Evolutionary conservation across 2,888 invertebrate genomes (phyloP).

Genomic region (Nephrotoma appendiculata): DNA sequence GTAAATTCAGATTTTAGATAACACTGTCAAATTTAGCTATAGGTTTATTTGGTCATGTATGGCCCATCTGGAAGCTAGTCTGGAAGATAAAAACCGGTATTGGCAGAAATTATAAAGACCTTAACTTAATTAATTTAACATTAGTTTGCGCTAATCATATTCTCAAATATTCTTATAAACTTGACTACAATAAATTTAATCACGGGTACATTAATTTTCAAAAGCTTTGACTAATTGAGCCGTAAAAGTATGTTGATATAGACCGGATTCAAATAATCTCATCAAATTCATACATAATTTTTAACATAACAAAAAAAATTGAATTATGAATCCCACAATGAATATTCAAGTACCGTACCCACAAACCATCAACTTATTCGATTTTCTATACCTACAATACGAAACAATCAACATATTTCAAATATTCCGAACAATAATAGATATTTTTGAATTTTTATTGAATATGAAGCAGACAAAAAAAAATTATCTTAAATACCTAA

Average conservation of each 20-base stretch:
- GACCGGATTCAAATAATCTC: background rate
- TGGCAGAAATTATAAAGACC: too few species aligned
- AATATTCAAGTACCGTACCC: background rate
- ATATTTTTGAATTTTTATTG: background rate
- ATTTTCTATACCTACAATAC: background rate
- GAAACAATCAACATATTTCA: background rate
- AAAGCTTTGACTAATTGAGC: background rate
- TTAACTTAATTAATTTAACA: too few species aligned
- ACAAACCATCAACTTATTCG: background rate
- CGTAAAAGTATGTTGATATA: background rate
- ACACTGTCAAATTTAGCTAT: too few species aligned
- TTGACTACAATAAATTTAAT: too few species aligned
- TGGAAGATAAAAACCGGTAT: too few species aligned
- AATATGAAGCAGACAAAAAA: background rate
- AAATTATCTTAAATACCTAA: background rate
- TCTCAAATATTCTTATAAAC: too few species aligned
- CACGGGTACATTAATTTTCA: background rate
- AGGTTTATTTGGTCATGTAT: too few species aligned
- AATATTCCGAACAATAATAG: background rate
- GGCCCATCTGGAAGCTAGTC: too few species aligned
- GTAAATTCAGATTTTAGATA: too few species aligned
- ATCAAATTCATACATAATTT: background rate
- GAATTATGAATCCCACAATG: background rate
- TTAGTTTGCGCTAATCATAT: too few species aligned
- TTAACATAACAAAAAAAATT: background rate